phyloP scores from a whole-genome alignment of 2,113 vertebrate species.

The Albula goreensis region DNA sequence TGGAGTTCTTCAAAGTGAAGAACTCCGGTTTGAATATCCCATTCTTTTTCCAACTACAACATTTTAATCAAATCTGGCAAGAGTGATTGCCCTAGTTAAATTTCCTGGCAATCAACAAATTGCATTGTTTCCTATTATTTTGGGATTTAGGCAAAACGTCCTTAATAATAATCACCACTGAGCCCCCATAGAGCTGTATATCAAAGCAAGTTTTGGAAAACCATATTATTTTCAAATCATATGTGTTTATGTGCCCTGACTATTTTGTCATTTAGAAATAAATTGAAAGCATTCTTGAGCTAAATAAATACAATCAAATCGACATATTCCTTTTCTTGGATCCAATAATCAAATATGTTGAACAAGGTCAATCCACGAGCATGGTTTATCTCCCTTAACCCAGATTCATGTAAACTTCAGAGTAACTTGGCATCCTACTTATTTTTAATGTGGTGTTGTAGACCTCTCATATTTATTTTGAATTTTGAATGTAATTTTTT shows the following conservation, averaged over 20 bases:
- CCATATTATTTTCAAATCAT: not conserved
- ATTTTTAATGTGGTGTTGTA: not conserved
- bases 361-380: not conserved
- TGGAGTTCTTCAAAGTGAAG: slow-evolving; percentile 65
- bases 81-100: slow-evolving; percentile 34
- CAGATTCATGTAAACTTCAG: not conserved
- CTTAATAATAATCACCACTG: slow-evolving; percentile 58
- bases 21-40: slow-evolving; percentile 29
- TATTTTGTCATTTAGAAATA: not conserved
- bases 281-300: not conserved
- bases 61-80: slow-evolving; percentile 43
- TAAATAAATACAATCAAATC: not conserved
- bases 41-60: slow-evolving; percentile 38
- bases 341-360: not conserved
- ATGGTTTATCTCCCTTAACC: not conserved
- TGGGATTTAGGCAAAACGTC: slow-evolving; percentile 35
- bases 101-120: slow-evolving; percentile 39
- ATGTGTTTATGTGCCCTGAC: not conserved
- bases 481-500: not conserved
- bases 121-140: slow-evolving; percentile 48
- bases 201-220: slow-evolving; percentile 10
- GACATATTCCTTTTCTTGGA: not conserved
- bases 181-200: slow-evolving; percentile 39
- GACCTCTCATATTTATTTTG: slow-evolving; percentile 15
- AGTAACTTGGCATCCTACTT: not conserved